phyloP scores from a whole-genome alignment of 1,140 invertebrate species.

The Phymorhynchus buccinoides region DNA sequence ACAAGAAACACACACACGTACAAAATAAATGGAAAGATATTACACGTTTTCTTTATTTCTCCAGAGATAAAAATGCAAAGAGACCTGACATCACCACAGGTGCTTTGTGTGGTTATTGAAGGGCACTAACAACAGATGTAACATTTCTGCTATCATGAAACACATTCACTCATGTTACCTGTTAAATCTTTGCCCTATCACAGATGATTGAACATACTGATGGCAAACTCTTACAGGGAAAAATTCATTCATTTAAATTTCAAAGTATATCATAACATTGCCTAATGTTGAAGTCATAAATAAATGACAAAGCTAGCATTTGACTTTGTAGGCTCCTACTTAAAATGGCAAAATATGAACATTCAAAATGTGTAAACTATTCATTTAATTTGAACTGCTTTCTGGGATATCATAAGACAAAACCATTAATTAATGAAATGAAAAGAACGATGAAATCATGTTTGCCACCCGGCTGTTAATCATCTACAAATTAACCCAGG shows the following conservation, averaged over 20 bases:
- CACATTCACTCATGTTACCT: background rate
- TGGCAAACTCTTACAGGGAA: background rate
- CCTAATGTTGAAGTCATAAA: too few relatives aligned
- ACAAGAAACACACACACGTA: background rate
- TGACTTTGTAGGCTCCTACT: background rate
- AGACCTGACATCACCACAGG: background rate
- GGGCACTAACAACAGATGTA: background rate
- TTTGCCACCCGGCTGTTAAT: background rate
- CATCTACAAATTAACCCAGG: background rate
- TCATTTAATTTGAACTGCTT: background rate
- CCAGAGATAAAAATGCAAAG: background rate
- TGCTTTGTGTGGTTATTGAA: background rate
- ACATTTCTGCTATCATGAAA: background rate
- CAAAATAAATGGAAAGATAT: background rate
- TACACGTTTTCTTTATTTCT: background rate
- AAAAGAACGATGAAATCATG: too few relatives aligned
- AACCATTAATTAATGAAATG: background rate
- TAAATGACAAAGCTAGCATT: background rate
- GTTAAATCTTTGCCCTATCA: background rate
- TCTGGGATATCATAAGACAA: background rate
- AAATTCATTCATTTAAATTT: background rate
- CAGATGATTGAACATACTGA: background rate
- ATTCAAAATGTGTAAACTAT: background rate
- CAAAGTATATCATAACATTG: background rate
- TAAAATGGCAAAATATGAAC: background rate